Evolutionary conservation across 2,888 invertebrate species (phyloP), one percentile per base, ranked within the genome.

Genomic region (Drosophila austrosaltans): DNA sequence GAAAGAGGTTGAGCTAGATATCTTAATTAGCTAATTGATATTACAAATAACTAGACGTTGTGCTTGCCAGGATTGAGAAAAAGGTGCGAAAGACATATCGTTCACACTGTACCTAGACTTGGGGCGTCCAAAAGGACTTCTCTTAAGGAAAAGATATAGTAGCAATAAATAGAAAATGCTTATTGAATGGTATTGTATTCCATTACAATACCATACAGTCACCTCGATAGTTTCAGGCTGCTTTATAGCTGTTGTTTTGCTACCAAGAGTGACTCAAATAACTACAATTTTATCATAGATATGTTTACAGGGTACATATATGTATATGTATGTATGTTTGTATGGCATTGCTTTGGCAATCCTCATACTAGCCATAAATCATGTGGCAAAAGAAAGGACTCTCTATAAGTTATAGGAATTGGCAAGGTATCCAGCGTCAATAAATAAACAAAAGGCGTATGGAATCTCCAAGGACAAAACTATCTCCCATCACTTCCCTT

Each of bases 381-480:
- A 80, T 76, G 74, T 32, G 32, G 16, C n/a, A 60, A 60, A 28
- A 60, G 40, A 60, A 70, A 69, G 56, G 78, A 67, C 74, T 74
- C 75, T 84, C 78, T 69, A 78, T 80, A 84, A 84, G 85, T 82
- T 84, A 87, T 75, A 87, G 63, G 82, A 84, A 80, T 84, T 84
- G 83, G 83, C 83, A 84, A 84, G 87, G 85, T 62, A 58, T 66
- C 74, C 77, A 74, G 79, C 83, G 80, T 84, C 83, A 87, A 84
- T 84, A 84, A 84, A 84, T 84, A 84, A 87, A 84, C 83, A 84
- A 82, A 84, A 63, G 84, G 82, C 82, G 79, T 83, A 61, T 72
- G 58, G 69, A 48, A 60, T 66, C 81, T 86, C 87, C 76, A 82
- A 82, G 87, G 79, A 75, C 82, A 70, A 69, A 80, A 87, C 86